Evolutionary conservation across 2,797 vertebrate species (phyloP).

Genomic region (Pantherophis vulpinus): DNA sequence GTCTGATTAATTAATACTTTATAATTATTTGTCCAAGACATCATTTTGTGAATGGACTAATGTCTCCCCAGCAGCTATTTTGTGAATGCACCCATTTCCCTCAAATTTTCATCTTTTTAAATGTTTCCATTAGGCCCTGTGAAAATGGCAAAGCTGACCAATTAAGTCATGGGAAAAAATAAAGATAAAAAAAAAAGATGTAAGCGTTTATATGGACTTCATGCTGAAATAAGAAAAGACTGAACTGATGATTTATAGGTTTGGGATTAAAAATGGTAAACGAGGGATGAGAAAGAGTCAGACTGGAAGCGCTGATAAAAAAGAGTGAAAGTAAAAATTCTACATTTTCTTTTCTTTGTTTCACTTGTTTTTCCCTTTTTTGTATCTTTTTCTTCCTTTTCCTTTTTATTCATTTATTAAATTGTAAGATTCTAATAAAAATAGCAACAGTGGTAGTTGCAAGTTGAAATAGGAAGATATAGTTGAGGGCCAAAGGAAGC

Average conservation of each 20-base stretch:
- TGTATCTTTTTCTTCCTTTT: background rate
- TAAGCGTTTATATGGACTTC: background rate
- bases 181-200: background rate
- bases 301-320: background rate
- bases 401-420: background rate
- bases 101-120: background rate
- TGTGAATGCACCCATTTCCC: background rate
- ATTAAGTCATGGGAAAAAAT: background rate
- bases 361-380: background rate
- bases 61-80: background rate
- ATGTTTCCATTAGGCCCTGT: background rate
- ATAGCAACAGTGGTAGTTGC: background rate
- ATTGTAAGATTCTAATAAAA: background rate
- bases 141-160: background rate
- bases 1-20: background rate
- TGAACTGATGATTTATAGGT: background rate
- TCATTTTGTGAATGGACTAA: background rate
- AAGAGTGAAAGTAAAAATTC: background rate
- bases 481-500: background rate
- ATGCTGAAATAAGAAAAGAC: background rate
- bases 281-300: background rate
- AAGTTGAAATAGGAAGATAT: background rate
- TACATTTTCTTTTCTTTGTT: background rate
- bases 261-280: background rate
- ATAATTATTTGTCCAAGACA: background rate